Evolutionary conservation across 2,797 vertebrate species (phyloP).

Genomic region (Heterohyrax brucei): DNA sequence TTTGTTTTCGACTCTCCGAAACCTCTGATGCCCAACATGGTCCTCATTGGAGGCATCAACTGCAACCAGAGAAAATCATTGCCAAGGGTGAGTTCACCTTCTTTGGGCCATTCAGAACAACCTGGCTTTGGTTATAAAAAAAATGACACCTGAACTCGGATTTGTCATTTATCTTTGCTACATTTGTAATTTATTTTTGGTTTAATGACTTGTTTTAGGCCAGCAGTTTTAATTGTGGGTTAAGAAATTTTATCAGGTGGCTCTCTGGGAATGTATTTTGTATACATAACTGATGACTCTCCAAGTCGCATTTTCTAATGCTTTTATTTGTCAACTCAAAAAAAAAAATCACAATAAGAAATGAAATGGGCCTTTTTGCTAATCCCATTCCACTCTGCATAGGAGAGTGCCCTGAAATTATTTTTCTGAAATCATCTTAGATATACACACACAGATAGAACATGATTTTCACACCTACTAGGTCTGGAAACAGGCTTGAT

Average conservation of each 20-base stretch:
- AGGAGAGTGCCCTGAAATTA: neutral
- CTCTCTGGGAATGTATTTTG: neutral
- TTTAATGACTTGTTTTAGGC: neutral
- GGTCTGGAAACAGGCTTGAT: neutral
- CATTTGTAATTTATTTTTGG: neutral
- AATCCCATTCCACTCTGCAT: neutral
- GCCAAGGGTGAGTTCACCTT: constrained; percentile 89
- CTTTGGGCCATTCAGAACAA: constrained; percentile 75
- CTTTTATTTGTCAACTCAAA: neutral
- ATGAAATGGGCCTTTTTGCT: neutral
- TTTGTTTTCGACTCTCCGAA: constrained; percentile 91
- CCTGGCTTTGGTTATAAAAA: neutral
- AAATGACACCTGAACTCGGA: neutral
- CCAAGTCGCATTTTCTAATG: neutral
- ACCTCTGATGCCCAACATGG: constrained; percentile 93
- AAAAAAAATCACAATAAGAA: neutral
- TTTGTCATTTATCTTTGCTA: neutral
- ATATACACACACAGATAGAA: neutral
- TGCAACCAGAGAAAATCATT: constrained; percentile 89
- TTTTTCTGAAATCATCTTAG: neutral
- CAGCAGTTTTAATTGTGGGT: neutral
- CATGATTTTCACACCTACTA: neutral
- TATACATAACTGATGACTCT: neutral
- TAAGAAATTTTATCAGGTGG: neutral
- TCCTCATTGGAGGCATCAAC: constrained; percentile 93